These are phyloP conservation scores for Equus przewalskii DNA, from an alignment of 2,113 vertebrate genomes.

Conservation along the genomic window DNA sequence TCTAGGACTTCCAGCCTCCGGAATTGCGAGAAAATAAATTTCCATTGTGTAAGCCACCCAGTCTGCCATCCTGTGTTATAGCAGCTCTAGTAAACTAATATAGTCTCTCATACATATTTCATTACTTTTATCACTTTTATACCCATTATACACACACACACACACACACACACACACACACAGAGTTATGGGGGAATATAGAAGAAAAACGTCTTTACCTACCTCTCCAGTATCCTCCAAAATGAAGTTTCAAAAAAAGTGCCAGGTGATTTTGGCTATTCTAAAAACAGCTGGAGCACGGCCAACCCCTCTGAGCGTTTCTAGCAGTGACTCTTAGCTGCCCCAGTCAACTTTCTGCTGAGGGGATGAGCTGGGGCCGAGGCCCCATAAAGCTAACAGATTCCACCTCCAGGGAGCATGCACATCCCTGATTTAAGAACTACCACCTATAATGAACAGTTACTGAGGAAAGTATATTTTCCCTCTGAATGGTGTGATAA, in stretches of 20 bases:
- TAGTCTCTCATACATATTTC: background rate
- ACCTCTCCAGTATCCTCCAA: background rate
- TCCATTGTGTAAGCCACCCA: background rate
- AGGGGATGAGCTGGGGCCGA: background rate
- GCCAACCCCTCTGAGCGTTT: background rate
- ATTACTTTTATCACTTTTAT: background rate
- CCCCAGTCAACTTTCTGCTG: background rate
- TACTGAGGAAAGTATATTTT: background rate
- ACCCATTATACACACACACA: too few relatives aligned
- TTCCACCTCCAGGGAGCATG: background rate
- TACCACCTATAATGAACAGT: background rate
- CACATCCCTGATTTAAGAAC: background rate
- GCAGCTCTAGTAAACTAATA: background rate
- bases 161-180: background rate
- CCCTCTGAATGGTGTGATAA: background rate
- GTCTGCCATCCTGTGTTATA: background rate
- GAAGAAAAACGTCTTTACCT: background rate
- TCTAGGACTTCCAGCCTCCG: background rate
- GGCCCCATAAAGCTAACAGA: background rate
- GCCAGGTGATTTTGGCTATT: background rate
- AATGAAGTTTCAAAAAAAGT: background rate
- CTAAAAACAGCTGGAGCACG: background rate
- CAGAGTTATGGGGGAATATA: background rate
- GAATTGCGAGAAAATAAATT: background rate
- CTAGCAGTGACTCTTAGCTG: background rate